Evolutionary conservation across 1,140 invertebrate genomes (phyloP).

Genomic region (Drosophila mojavensis): DNA sequence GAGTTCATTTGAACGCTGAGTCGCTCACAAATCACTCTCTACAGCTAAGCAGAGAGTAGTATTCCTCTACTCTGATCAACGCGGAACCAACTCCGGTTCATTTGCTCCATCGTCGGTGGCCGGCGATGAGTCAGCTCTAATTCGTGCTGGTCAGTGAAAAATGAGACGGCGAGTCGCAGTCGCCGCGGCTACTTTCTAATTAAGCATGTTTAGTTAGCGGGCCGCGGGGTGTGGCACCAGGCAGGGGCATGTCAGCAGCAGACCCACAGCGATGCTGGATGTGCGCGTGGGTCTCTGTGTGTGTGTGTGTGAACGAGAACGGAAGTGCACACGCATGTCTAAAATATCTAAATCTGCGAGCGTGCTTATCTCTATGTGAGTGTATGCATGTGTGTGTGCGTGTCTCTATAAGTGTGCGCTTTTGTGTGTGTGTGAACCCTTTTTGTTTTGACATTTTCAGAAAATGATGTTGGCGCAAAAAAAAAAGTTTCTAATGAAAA

Average conservation of each 20-base stretch:
- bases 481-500: conserved; percentile 77
- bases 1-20: too few species aligned
- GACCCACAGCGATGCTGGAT: conserved; percentile 18
- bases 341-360: conserved; percentile 76
- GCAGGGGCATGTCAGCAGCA: conserved; percentile 58
- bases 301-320: background rate
- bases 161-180: conserved; percentile 49
- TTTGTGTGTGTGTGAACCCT: conserved; percentile 51
- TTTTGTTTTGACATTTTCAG: conserved; percentile 64
- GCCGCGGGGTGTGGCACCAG: background rate
- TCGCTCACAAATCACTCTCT: background rate
- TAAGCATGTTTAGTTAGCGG: conserved; percentile 77
- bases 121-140: background rate
- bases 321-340: conserved; percentile 64
- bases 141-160: conserved; percentile 64
- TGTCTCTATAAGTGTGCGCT: conserved; percentile 11
- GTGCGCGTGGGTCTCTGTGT: conserved; percentile 3
- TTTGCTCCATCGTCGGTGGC: background rate
- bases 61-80: background rate
- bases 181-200: conserved; percentile 77
- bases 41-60: background rate
- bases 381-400: conserved; percentile 22
- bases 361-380: conserved; percentile 60
- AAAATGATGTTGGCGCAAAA: conserved; percentile 57
- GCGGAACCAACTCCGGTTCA: background rate